Base-by-base conservation (phyloP, 2,797 vertebrate genomes). In the Loris lydekkerianus region DNA sequence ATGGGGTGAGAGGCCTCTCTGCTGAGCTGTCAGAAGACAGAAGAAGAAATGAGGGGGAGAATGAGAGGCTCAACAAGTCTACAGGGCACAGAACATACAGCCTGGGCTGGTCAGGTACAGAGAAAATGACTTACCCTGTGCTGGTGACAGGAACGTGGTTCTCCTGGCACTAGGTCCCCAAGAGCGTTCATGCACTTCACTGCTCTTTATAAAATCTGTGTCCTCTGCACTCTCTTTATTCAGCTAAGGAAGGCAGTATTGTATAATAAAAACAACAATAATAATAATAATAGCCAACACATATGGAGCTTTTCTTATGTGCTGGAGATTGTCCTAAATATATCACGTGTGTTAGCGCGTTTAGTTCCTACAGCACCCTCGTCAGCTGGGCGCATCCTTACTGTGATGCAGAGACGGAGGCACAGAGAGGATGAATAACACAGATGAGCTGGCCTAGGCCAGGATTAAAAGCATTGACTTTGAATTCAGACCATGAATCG, bases 401-500 rank as follows among this genome's bases (percentile, higher is more conserved):
- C 58, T 0, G 0, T 5, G 53, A 70, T 3, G 10, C 61, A 17
- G 80, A 77, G 21, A 15, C 5, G 9, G n/a, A 53, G 37, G 76
- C 84, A 10, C 23, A 17, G 77, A 40, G 76, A 49, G 34, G 56
- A 4, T 27, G 53, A 21, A 60, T 73, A 43, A 23, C 20, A 11
- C 7, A 7, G 75, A 60, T 10, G 76, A 56, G 20, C 18, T 49
- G 60, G 65, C 31, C 72, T 7, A 5, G 1, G 21, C 15, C 46
- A 43, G 61, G 21, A 29, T 80, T 20, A 21, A 93, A 92, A 76
- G 9, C 76, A 37, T 31, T 14, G 25, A 34, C 65, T 94, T 72
- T 75, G 69, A 93, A 58, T 81, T 89, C 77, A 77, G 69, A 56
- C 31, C 75, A 27, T 21, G 34, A 89, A 77, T 73, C 75, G 61